Evolutionary conservation across 64 coral and sea anemone species (phyloP).

Genomic region (Montipora foliosa): DNA sequence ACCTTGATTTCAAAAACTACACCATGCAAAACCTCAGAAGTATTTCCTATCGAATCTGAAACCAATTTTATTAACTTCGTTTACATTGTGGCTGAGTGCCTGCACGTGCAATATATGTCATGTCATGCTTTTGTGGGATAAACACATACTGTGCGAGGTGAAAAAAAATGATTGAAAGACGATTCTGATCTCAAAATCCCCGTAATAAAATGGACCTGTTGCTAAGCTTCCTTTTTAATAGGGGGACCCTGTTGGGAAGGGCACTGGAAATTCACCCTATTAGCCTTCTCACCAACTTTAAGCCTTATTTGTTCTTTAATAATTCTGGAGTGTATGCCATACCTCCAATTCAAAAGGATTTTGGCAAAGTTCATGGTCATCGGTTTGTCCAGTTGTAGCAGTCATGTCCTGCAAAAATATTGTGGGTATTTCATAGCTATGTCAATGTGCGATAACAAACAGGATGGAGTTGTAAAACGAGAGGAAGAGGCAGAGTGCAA

Average conservation of each 20-base stretch:
- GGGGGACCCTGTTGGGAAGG: too few relatives aligned
- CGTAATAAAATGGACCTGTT: too few relatives aligned
- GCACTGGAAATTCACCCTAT: too few relatives aligned
- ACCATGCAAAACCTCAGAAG: neutral
- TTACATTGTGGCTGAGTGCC: neutral
- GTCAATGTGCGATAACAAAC: too few relatives aligned
- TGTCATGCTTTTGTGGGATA: neutral
- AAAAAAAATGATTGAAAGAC: neutral
- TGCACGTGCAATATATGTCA: neutral
- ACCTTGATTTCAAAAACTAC: neutral
- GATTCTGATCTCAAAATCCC: too few relatives aligned
- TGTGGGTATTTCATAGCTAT: too few relatives aligned
- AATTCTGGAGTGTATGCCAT: neutral
- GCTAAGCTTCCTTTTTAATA: too few relatives aligned
- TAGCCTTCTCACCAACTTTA: neutral
- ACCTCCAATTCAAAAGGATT: neutral
- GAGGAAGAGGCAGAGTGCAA: too few relatives aligned
- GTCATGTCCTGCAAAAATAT: too few relatives aligned
- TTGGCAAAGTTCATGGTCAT: neutral
- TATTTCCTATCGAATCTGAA: neutral
- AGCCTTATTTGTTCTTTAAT: neutral
- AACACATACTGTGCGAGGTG: neutral
- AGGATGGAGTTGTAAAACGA: too few relatives aligned
- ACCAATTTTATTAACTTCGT: too few relatives aligned
- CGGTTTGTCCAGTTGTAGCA: too few relatives aligned